Evolutionary conservation across 2,888 invertebrate species (phyloP), one percentile per base, ranked within the genome.

Genomic region (Nycteola revayana): DNA sequence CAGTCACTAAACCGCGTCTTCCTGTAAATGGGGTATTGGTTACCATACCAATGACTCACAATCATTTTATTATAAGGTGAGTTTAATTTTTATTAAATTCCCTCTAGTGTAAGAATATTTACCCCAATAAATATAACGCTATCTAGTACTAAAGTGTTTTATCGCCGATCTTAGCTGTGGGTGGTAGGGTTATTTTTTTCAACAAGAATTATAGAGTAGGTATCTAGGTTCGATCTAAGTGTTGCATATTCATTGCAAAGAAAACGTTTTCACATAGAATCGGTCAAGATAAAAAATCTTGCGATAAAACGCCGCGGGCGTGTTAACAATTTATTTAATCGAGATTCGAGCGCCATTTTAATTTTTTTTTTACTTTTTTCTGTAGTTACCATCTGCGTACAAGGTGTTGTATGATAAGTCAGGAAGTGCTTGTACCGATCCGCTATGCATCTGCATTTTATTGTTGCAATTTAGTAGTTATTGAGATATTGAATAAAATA

Each of bases 311-410:
- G 73, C 82, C 66, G 42, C 37, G 56, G 75, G 84, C 73, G 81
- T 70, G 68, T 66, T 71, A 74, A 77, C 75, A 75, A 80, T 84
- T 83, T 77, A 82, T 82, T 77, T 66, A 74, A 56, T 63, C 58
- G 69, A 66, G 75, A 77, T 78, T 75, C 62, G 48, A 58, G 42
- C 47, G 52, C 60, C 54, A 64, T 74, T 64, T 67, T 64, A n/a
- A n/a, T n/a, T 24, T 47, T 45, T 53, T 52, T 49, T 48, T 49
- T 57, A 56, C 50, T 60, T 60, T 56, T 57, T 51, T 51, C 36
- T 32, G 36, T 28, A 56, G 38, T 50, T 36, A 51, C 70, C 80
- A 80, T 78, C 76, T 81, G 80, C 77, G 58, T 66, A 66, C 72
- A 81, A 80, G 81, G 80, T 82, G 81, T 68, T 53, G 65, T 74